These are phyloP conservation scores for Theonella swinhoei DNA, from an alignment of 37 sponge, comb jelly and placozoan genomes.

Conservation along the genomic window DNA sequence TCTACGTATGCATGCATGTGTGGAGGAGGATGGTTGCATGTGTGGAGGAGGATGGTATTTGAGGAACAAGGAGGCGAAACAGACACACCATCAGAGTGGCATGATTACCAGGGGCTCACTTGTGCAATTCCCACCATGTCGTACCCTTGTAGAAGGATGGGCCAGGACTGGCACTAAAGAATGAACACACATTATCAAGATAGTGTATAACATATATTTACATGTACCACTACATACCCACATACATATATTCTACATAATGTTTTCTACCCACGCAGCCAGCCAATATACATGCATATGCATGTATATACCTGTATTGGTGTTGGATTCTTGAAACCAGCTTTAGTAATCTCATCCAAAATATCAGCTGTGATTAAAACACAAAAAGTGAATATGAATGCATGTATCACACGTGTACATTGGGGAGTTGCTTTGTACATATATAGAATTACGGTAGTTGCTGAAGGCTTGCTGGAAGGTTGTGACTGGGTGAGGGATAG, in stretches of 20 bases:
- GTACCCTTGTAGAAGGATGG: constrained; percentile 86
- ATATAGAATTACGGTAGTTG: constrained; percentile 59
- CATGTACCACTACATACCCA: not conserved
- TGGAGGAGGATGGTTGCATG: not conserved
- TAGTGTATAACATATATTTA: not conserved
- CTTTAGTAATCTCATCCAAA: constrained; percentile 66
- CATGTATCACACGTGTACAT: not conserved
- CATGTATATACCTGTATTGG: constrained; percentile 80
- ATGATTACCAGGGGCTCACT: constrained; percentile 28
- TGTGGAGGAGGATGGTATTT: not conserved
- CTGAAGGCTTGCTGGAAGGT: constrained; percentile 88
- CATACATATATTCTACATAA: not conserved
- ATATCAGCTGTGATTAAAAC: constrained; percentile 78
- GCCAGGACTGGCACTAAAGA: constrained; percentile 87
- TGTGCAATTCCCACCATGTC: constrained; percentile 98
- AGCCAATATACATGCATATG: not conserved
- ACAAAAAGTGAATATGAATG: not conserved
- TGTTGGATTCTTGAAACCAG: constrained; percentile 77
- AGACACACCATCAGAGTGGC: not conserved
- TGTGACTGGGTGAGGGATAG: constrained; percentile 82
- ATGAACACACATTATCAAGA: not conserved
- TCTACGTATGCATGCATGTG: constrained; percentile 57
- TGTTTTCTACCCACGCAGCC: no score
- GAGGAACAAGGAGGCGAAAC: not conserved
- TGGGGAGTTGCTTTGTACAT: no score